phyloP scores from a whole-genome alignment of 2,113 vertebrate genomes.

The Halcyon malimbica region DNA sequence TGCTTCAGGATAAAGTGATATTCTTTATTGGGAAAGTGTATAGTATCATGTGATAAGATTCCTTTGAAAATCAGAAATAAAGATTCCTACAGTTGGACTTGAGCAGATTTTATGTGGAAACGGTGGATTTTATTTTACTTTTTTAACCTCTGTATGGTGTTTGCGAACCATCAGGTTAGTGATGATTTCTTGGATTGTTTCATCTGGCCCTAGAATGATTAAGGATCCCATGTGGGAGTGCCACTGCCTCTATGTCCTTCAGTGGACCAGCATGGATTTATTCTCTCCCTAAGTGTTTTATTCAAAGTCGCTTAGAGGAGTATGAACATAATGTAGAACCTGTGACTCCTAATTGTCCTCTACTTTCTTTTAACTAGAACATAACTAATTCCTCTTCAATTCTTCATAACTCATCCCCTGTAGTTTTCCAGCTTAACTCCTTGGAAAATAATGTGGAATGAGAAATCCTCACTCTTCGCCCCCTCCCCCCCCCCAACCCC shows the following conservation, averaged over 20 bases:
- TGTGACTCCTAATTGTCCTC: background rate
- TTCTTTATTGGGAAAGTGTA: background rate
- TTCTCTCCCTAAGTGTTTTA: background rate
- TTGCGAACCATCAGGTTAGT: background rate
- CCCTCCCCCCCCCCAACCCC: fast-evolving
- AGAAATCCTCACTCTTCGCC: background rate
- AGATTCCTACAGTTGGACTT: background rate
- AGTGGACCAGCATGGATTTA: background rate
- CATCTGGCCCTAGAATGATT: background rate
- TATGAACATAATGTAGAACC: background rate
- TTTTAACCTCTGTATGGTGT: background rate
- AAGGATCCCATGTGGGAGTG: background rate
- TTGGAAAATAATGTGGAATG: background rate
- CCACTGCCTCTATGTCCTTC: background rate
- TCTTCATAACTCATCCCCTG: background rate
- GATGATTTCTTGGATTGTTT: background rate
- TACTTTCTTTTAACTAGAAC: background rate
- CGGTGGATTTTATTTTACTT: background rate
- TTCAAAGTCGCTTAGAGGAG: background rate
- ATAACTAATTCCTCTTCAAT: background rate
- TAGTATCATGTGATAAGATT: background rate
- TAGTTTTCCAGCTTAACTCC: background rate
- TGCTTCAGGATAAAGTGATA: background rate
- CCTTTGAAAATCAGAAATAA: background rate
- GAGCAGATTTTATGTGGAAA: background rate